A percentile compares a stretch with the other conserved stretches of the same genome.
These are phyloP conservation scores for Porites australiensis DNA, from an alignment of 64 coral and sea anemone genomes.

Conservation along the genomic window DNA sequence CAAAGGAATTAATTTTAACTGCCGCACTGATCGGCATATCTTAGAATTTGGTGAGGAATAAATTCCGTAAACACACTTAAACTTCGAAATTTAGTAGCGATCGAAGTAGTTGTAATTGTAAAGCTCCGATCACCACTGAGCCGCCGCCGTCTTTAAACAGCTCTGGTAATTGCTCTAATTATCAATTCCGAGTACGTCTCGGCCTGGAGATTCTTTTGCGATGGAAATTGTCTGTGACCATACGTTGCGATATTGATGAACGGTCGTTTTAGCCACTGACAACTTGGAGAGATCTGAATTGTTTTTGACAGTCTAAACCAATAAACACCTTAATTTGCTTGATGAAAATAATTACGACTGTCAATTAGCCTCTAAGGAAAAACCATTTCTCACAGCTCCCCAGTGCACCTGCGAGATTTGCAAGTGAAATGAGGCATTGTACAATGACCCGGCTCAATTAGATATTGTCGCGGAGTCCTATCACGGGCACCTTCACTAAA, in stretches of 20 bases:
- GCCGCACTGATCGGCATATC: conserved; percentile 11
- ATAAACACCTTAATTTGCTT: conserved; percentile 92
- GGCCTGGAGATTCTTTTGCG: conserved; percentile 12
- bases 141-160: conserved; percentile 40
- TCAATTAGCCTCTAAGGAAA: conserved; percentile 81
- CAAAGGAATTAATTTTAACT: conserved; percentile 29
- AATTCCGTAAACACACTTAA: conserved; percentile 48
- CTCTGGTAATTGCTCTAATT: conserved; percentile 38
- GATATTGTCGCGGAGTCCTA: conserved; percentile 68
- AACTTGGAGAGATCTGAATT: conserved; percentile 61
- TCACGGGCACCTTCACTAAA: conserved; percentile 34
- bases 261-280: conserved; percentile 36
- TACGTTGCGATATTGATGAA: conserved; percentile 50
- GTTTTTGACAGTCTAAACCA: conserved; percentile 77
- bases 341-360: conserved; percentile 89
- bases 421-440: conserved; percentile 78
- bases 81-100: conserved; percentile 15
- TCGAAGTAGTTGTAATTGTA: background rate
- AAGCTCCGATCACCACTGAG: background rate
- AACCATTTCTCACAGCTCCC: conserved; percentile 71
- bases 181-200: conserved; percentile 40
- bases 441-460: conserved; percentile 87
- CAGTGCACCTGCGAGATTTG: conserved; percentile 84
- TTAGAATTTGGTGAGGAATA: conserved; percentile 38
- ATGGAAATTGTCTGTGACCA: conserved; percentile 48